Conservation (phyloP, 92 coral and sea anemone genomes). For the Zoanthus gigantus region DNA sequence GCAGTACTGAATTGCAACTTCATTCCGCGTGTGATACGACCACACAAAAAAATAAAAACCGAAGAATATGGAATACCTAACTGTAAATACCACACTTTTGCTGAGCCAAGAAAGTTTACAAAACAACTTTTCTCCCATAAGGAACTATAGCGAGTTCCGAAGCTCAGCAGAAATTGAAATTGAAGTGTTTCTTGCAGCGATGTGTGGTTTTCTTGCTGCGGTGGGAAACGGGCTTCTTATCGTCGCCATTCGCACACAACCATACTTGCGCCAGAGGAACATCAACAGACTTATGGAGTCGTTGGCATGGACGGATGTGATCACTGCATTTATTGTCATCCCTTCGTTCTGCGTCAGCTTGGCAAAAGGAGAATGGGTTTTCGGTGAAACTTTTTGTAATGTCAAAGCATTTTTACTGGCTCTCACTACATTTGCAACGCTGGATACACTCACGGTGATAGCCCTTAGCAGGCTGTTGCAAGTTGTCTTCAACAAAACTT, state of each 20-base stretch:
- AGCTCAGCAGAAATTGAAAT: slow-evolving; percentile 24
- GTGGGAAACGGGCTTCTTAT: slow-evolving; percentile 10
- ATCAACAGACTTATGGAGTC: slow-evolving; percentile 28
- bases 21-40: not conserved
- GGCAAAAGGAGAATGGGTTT: slow-evolving; percentile 29
- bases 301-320: slow-evolving; percentile 36
- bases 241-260: not conserved
- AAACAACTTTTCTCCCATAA: not conserved
- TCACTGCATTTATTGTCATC: slow-evolving; percentile 9
- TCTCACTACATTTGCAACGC: slow-evolving; percentile 27
- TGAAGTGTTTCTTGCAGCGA: not conserved
- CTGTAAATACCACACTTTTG: not conserved
- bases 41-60: not conserved
- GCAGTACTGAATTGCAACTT: not conserved
- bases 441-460: slow-evolving; percentile 7
- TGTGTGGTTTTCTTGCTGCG: slow-evolving; percentile 11
- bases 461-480: slow-evolving; percentile 23
- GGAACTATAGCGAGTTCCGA: not conserved
- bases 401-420: slow-evolving; percentile 20
- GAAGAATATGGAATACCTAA: not conserved
- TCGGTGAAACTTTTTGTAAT: not conserved
- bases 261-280: slow-evolving; percentile 9
- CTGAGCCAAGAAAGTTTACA: not conserved
- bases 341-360: slow-evolving; percentile 26
- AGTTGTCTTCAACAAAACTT: slow-evolving; percentile 20